Evolutionary conservation across 2,888 invertebrate species (phyloP).

Genomic region (Noctua fimbriata): DNA sequence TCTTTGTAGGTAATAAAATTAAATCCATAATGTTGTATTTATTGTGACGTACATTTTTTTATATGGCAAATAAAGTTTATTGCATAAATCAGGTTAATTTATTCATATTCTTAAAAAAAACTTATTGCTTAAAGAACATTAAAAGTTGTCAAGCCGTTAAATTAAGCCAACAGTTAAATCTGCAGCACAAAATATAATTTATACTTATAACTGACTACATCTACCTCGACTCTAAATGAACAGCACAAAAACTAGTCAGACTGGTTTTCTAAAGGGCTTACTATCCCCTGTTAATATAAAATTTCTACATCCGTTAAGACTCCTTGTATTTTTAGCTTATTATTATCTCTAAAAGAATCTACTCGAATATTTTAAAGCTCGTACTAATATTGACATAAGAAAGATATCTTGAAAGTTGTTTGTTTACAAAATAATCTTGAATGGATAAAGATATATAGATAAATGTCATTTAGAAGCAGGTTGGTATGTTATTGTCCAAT

Average conservation of each 20-base stretch:
- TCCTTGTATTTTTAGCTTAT: conserved; percentile 33
- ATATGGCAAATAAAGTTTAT: neutral
- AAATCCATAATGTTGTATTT: conserved; percentile 4
- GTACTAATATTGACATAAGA: conserved; percentile 24
- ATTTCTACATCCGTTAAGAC: conserved; percentile 55
- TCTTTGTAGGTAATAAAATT: conserved; percentile 19
- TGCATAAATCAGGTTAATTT: neutral
- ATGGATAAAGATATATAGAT: conserved; percentile 19
- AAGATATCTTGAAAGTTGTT: conserved; percentile 33
- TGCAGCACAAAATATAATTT: conserved; percentile 40
- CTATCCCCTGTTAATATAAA: conserved; percentile 68
- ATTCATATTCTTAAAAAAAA: conserved; percentile 10
- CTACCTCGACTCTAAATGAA: conserved; percentile 75
- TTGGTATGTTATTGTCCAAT: conserved; percentile 1
- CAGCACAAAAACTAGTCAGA: conserved; percentile 76
- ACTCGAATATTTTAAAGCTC: conserved; percentile 31
- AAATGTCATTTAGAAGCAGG: neutral
- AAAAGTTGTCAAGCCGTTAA: conserved; percentile 4
- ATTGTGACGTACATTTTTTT: conserved; percentile 7
- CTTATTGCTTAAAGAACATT: neutral
- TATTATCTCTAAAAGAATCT: conserved; percentile 38
- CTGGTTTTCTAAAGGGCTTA: conserved; percentile 79
- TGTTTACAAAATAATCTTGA: conserved; percentile 39
- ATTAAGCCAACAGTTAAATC: conserved; percentile 19
- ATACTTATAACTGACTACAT: conserved; percentile 40